phyloP scores from a whole-genome alignment of 2,888 invertebrate species.

The Ectemnius continuus region DNA sequence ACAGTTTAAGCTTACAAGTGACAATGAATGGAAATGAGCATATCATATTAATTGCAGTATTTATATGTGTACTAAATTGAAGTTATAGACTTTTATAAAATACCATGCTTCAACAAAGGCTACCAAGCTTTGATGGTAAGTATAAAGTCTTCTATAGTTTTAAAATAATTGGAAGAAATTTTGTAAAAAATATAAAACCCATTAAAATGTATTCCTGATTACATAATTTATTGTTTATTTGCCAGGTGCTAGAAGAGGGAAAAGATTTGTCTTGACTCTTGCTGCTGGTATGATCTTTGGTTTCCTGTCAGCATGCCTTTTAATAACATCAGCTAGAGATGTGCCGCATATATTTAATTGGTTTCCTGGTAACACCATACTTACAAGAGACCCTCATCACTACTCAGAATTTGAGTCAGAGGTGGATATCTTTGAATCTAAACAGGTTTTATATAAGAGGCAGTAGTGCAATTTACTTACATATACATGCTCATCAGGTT shows the following conservation, averaged over 20 bases:
- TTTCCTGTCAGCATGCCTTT: conserved; percentile 87
- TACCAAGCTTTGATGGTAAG: conserved; percentile 60
- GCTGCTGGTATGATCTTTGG: conserved; percentile 87
- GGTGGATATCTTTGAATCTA: conserved; percentile 56
- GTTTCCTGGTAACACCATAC: conserved; percentile 72
- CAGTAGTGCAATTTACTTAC: background rate
- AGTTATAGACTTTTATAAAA: conserved; percentile 26
- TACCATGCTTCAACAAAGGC: conserved; percentile 63
- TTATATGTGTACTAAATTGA: conserved; percentile 26
- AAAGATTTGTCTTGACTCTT: conserved; percentile 85
- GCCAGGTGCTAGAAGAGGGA: conserved; percentile 77
- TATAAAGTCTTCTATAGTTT: conserved; percentile 12
- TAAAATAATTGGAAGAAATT: background rate
- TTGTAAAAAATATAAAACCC: conserved; percentile 1
- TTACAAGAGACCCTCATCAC: conserved; percentile 76
- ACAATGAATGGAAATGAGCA: conserved; percentile 25
- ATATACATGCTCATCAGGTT: conserved; percentile 58
- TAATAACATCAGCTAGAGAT: conserved; percentile 82
- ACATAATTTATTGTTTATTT: conserved; percentile 4
- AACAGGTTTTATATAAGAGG: background rate
- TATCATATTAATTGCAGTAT: conserved; percentile 11
- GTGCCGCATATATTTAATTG: conserved; percentile 80
- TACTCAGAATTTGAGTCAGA: conserved; percentile 73
- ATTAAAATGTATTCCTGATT: background rate
- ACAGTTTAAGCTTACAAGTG: background rate